Conservation (phyloP, 2,113 vertebrate genomes). For the Mustela nigripes region DNA sequence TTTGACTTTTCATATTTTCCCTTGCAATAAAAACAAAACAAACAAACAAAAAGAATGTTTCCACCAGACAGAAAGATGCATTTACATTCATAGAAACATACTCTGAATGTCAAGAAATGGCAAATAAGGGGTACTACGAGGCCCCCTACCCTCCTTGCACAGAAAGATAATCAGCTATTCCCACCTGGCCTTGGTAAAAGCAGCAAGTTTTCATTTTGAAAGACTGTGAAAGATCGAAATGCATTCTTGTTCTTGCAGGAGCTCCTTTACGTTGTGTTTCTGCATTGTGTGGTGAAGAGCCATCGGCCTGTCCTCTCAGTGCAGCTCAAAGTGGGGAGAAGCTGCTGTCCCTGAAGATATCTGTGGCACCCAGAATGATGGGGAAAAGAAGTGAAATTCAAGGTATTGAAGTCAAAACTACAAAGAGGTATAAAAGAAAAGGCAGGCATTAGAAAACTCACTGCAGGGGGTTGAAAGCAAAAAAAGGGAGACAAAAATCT, state of each 20-base stretch:
- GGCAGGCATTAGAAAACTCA: constrained; percentile 82
- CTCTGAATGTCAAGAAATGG: constrained; percentile 22
- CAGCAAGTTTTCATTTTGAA: not conserved
- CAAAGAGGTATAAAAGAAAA: constrained; percentile 83
- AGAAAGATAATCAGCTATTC: not conserved
- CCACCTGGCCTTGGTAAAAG: not conserved
- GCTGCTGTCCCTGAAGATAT: not conserved
- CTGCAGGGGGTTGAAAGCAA: constrained; percentile 83
- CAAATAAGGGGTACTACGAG: not conserved
- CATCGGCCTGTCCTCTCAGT: not conserved
- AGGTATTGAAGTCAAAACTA: constrained; percentile 83
- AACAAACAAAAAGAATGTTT: not conserved
- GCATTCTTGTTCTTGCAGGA: not conserved
- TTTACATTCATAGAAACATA: not conserved
- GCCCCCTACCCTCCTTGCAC: not conserved
- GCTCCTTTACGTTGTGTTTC: not conserved
- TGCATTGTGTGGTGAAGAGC: not conserved
- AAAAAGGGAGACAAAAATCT: constrained; percentile 87
- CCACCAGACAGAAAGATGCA: not conserved
- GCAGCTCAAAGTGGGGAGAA: not conserved
- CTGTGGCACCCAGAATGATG: constrained; percentile 25
- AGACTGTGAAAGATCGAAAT: not conserved
- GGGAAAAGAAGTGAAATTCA: constrained; percentile 75
- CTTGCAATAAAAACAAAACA: not conserved
- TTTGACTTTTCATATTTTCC: not conserved